Base-by-base conservation (phyloP, 2,113 vertebrate species). In the Proteles cristata region DNA sequence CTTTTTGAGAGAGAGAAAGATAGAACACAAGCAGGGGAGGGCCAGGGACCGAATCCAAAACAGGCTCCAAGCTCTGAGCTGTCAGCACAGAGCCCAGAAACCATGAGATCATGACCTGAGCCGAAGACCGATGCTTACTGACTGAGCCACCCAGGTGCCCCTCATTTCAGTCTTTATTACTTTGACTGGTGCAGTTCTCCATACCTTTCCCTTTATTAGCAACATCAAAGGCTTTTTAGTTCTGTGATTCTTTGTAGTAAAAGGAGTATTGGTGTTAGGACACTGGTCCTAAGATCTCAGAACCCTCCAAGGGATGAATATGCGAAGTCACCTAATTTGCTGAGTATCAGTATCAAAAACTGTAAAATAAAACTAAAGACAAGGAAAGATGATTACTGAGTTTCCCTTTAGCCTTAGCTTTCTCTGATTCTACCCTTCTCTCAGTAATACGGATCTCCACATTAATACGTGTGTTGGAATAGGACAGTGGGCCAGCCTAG, bases 321-420 rank as follows among this genome's bases (percentile, higher is more conserved):
- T 65, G 45, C 91, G 69, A 94, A 82, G 45, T 31, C 16, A 86
- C 33, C 48, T 31, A 53, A 86, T 45, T 65, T 90, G 23, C 66
- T 73, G 71, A 77, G 61, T 79, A 74, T 87, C 80, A 9, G 0
- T 65, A 69, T 92, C 81, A 80, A 92, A 94, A 97, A 48, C 43
- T 88, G 23, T 12, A 88, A 80, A 90, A 73, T n/a, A 68, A 88
- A 80, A 23, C 43, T 33, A 94, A 50, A 92, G 26, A 69, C 23
- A 28, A 93, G 26, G 19, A 80, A 8, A 74, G 5, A n/a, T 45
- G 31, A 66, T 33, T 76, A 3, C 43, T 71, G 17, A 35, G 39
- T 63, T 85, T 68, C 31, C 33, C 43, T 92, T 23, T 9, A 74
- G 45, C 11, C 21, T 26, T 76, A 39, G 12, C 26, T 33, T n/a